Conservation (phyloP, 92 coral and sea anemone genomes). For the Montipora capitata region DNA sequence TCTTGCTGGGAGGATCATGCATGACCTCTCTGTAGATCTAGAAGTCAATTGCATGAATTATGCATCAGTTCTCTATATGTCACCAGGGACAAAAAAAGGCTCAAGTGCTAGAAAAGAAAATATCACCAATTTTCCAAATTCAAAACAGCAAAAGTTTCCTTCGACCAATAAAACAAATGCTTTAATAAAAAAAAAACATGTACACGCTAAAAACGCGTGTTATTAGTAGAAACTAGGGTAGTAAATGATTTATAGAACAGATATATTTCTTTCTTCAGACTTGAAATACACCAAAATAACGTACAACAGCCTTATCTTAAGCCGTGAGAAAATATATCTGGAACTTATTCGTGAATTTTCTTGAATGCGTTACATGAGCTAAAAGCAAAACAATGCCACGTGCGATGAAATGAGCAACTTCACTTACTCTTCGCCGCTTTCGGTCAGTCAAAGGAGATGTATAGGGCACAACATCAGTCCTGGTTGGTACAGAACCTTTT, state of each 20-base stretch:
- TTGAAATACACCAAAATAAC: no score
- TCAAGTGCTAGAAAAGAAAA: neutral
- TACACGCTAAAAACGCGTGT: no score
- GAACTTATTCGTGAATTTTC: neutral
- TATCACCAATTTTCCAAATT: neutral
- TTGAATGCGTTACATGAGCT: no score
- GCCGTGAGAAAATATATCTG: neutral
- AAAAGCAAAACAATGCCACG: neutral
- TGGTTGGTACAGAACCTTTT: neutral
- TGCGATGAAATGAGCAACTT: neutral
- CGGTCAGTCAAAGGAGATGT: constrained; percentile 41
- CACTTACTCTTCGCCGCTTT: constrained; percentile 50
- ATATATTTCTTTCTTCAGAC: no score
- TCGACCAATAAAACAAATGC: neutral
- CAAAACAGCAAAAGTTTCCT: neutral
- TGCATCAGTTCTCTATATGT: neutral
- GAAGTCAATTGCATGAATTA: neutral
- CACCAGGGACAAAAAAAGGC: neutral
- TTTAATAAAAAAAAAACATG: no score
- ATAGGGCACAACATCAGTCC: constrained; percentile 6
- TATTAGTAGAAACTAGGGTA: no score
- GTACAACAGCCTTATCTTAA: neutral
- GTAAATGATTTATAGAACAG: no score
- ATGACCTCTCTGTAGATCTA: neutral
- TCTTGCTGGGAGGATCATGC: neutral